Conservation (phyloP, 2,797 vertebrate species). For the Eupleurogrammus muticus region DNA sequence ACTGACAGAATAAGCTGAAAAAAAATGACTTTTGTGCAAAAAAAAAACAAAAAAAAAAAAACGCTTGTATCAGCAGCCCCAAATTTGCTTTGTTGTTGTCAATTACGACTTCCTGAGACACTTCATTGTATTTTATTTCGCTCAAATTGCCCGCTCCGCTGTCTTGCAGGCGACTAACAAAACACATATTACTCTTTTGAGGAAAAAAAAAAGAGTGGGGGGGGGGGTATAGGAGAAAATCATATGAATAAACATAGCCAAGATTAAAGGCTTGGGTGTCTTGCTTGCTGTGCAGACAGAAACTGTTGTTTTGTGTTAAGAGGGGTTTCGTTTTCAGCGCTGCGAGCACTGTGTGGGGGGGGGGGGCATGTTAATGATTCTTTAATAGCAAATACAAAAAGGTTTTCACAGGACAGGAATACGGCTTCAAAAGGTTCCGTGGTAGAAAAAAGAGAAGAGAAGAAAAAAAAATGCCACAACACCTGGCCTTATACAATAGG, state of each 20-base stretch:
- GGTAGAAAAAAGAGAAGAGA: too few species aligned
- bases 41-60: slow-evolving; percentile 43
- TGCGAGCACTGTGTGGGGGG: slow-evolving; percentile 52
- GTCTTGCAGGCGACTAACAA: slow-evolving; percentile 77
- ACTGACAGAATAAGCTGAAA: slow-evolving; percentile 74
- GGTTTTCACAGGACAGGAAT: slow-evolving; percentile 77
- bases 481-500: slow-evolving; percentile 76
- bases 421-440: slow-evolving; percentile 79
- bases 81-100: slow-evolving; percentile 84
- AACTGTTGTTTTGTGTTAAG: slow-evolving; percentile 74
- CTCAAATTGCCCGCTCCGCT: slow-evolving; percentile 70
- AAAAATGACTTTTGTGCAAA: slow-evolving; percentile 71
- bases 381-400: slow-evolving; percentile 83
- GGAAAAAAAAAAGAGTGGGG: slow-evolving; percentile 30
- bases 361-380: slow-evolving; percentile 76
- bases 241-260: slow-evolving; percentile 83
- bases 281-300: slow-evolving; percentile 80
- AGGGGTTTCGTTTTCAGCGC: slow-evolving; percentile 74
- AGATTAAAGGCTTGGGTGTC: slow-evolving; percentile 82
- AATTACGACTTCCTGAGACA: slow-evolving; percentile 81
- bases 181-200: slow-evolving; percentile 76
- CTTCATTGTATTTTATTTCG: slow-evolving; percentile 74
- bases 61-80: slow-evolving; percentile 78
- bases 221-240: slow-evolving; percentile 46
- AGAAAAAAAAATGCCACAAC: slow-evolving; percentile 58